These are phyloP conservation scores for Hypsibius dujardini DNA, from an alignment of 1,140 invertebrate genomes.

Conservation along the genomic window DNA sequence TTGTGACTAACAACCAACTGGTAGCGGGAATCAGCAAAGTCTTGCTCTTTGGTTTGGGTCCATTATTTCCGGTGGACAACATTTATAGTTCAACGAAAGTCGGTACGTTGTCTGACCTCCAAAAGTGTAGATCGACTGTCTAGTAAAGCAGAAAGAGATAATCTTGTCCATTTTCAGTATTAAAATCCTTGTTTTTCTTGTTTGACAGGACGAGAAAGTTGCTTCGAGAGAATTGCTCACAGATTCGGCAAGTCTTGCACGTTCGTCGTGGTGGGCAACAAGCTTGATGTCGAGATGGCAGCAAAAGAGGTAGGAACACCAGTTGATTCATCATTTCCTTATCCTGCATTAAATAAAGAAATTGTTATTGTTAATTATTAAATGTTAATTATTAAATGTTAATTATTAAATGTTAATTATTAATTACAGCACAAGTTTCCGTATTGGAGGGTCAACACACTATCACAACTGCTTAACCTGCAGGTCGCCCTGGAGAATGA, in stretches of 20 bases:
- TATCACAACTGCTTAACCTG: constrained; percentile 72
- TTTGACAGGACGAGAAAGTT: constrained; percentile 64
- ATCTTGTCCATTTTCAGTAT: too few species aligned
- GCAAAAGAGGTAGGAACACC: constrained; percentile 54
- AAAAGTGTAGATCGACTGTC: neutral
- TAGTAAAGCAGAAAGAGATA: neutral
- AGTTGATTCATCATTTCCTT: too few species aligned
- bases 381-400: neutral
- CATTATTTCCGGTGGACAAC: constrained; percentile 85
- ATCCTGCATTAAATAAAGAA: too few species aligned
- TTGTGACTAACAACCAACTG: constrained; percentile 83
- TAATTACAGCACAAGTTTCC: constrained; percentile 62
- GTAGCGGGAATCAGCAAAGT: constrained; percentile 83
- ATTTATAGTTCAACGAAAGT: constrained; percentile 96
- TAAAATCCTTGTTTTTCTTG: constrained; percentile 21
- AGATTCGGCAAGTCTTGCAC: constrained; percentile 86
- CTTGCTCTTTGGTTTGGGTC: constrained; percentile 71
- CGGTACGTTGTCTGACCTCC: constrained; percentile 42
- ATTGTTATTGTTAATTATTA: too few species aligned
- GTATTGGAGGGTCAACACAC: constrained; percentile 81
- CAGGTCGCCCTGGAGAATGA: constrained; percentile 85
- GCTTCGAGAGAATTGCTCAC: constrained; percentile 70
- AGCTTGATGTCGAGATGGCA: constrained; percentile 73
- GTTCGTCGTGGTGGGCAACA: constrained; percentile 76
- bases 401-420: too few species aligned